phyloP scores from a whole-genome alignment of 2,797 vertebrate species.

The Dromococcyx pavoninus region DNA sequence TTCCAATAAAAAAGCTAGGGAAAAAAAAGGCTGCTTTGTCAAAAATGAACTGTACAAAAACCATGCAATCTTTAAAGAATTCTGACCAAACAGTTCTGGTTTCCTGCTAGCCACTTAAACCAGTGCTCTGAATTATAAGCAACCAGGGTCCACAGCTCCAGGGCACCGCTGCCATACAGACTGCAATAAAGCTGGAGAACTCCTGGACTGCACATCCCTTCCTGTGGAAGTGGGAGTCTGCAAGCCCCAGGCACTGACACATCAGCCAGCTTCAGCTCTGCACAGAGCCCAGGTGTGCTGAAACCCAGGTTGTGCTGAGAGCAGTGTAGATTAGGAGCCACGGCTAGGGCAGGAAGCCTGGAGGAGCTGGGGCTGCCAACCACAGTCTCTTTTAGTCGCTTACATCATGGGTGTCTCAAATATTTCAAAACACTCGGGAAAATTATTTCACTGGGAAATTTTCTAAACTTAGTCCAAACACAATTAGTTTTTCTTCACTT shows the following conservation, averaged over 20 bases:
- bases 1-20: neutral
- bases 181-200: neutral
- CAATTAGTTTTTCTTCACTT: slow-evolving; percentile 15
- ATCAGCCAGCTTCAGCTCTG: neutral
- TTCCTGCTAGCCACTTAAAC: neutral
- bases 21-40: neutral
- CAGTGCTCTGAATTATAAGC: neutral
- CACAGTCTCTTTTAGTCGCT: neutral
- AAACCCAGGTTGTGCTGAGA: neutral
- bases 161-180: neutral
- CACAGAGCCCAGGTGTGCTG: neutral
- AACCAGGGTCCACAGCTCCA: neutral
- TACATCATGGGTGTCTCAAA: slow-evolving; percentile 2
- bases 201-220: neutral
- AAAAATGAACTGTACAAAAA: neutral
- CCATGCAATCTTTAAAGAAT: neutral
- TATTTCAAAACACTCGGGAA: slow-evolving; percentile 13
- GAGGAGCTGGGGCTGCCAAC: neutral
- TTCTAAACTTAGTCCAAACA: slow-evolving; percentile 19
- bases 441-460: slow-evolving; percentile 35
- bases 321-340: neutral
- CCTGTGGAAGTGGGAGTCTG: neutral
- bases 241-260: neutral
- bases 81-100: neutral
- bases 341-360: neutral